Conservation (phyloP, 2,888 invertebrate species). For the Tenthredo mesomela region DNA sequence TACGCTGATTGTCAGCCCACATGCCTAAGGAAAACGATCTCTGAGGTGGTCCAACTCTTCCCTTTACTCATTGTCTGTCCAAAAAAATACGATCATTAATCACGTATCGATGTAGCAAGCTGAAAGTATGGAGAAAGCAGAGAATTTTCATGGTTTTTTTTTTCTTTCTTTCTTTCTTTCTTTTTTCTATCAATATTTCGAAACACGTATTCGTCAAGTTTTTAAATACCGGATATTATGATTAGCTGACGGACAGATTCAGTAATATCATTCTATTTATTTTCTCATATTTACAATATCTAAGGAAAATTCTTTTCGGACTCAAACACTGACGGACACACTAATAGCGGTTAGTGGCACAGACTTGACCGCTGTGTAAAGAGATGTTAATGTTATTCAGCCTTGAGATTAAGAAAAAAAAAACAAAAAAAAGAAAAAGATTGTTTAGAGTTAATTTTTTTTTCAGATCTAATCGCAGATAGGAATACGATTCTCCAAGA, state of each 20-base stretch:
- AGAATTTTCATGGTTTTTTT: background rate
- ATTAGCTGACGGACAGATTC: background rate
- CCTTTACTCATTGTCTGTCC: background rate
- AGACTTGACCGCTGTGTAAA: slow-evolving; percentile 7
- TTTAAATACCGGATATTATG: background rate
- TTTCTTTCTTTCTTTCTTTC: background rate
- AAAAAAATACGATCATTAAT: slow-evolving; percentile 13
- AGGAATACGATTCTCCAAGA: background rate
- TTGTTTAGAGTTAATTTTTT: slow-evolving; percentile 35
- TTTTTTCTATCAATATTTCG: background rate
- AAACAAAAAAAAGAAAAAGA: background rate
- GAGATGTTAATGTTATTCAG: slow-evolving; percentile 44
- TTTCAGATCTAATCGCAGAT: slow-evolving; percentile 39
- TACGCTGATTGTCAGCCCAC: background rate
- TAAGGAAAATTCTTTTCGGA: background rate
- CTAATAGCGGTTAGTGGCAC: slow-evolving; percentile 37
- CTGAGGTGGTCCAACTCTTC: slow-evolving; percentile 18
- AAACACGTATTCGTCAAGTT: background rate
- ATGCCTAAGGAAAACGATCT: background rate
- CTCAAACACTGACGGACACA: background rate
- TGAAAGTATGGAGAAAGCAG: background rate
- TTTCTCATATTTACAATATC: background rate
- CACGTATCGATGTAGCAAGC: background rate
- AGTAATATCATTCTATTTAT: background rate
- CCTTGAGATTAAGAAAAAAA: slow-evolving; percentile 5